Evolutionary conservation across 2,113 vertebrate species (phyloP).

Genomic region (Indicator indicator): DNA sequence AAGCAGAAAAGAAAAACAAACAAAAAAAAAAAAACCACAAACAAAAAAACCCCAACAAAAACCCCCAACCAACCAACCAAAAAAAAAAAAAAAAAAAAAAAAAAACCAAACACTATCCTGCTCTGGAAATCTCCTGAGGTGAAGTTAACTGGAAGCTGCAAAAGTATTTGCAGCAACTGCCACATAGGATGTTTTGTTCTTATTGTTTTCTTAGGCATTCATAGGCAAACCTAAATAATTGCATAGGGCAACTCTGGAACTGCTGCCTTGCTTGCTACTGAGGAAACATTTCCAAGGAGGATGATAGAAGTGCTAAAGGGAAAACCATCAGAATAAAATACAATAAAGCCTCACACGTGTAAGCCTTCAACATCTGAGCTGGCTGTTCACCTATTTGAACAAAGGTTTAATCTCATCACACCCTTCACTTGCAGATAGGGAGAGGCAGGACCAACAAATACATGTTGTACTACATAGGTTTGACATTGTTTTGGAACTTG

Average conservation of each 20-base stretch:
- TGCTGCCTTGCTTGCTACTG: background rate
- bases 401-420: background rate
- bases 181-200: background rate
- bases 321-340: background rate
- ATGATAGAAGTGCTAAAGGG: background rate
- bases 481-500: background rate
- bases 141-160: background rate
- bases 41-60: no score
- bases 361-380: background rate
- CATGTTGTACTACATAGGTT: background rate
- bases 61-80: no score
- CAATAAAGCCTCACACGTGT: background rate
- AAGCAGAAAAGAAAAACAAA: background rate
- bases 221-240: background rate
- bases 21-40: no score
- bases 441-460: background rate
- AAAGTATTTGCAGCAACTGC: background rate
- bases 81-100: no score
- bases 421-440: background rate
- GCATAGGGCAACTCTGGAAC: background rate
- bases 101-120: background rate
- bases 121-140: background rate
- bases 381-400: background rate
- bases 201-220: background rate
- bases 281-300: background rate